These are phyloP conservation scores for Chromis chromis DNA, from an alignment of 2,797 vertebrate genomes.

Conservation along the genomic window DNA sequence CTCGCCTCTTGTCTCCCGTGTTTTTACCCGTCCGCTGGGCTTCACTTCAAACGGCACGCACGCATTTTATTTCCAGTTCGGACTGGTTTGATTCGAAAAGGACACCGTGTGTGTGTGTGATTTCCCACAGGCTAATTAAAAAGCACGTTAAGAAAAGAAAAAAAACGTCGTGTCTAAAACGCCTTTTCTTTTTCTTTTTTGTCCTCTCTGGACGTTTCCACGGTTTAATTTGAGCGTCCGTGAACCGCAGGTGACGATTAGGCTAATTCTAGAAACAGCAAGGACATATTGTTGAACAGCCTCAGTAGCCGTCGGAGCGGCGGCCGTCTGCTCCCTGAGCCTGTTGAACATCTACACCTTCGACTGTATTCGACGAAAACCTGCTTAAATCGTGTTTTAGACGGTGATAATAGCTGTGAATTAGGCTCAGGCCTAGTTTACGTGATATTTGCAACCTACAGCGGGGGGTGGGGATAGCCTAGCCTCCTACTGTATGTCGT, in stretches of 20 bases:
- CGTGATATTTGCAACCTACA: constrained; percentile 72
- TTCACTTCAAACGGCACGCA: constrained; percentile 48
- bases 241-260: constrained; percentile 50
- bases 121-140: constrained; percentile 40
- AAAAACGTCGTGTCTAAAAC: not conserved
- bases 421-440: constrained; percentile 71
- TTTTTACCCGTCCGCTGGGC: constrained; percentile 12
- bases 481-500: constrained; percentile 79
- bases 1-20: not conserved
- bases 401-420: constrained; percentile 49
- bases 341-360: constrained; percentile 17
- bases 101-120: constrained; percentile 52
- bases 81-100: constrained; percentile 78
- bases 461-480: constrained; percentile 82
- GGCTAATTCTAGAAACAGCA: constrained; percentile 62
- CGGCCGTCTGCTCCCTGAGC: not conserved
- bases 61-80: constrained; percentile 76
- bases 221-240: constrained; percentile 12
- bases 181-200: not conserved
- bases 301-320: not conserved
- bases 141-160: not conserved
- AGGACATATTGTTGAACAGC: constrained; percentile 56
- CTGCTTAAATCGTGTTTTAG: not conserved
- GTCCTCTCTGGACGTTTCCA: not conserved
- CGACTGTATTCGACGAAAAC: constrained; percentile 43